Evolutionary conservation across 2,888 invertebrate genomes (phyloP), one percentile per base, ranked within the genome.

Genomic region (Nemotelus nigrinus): DNA sequence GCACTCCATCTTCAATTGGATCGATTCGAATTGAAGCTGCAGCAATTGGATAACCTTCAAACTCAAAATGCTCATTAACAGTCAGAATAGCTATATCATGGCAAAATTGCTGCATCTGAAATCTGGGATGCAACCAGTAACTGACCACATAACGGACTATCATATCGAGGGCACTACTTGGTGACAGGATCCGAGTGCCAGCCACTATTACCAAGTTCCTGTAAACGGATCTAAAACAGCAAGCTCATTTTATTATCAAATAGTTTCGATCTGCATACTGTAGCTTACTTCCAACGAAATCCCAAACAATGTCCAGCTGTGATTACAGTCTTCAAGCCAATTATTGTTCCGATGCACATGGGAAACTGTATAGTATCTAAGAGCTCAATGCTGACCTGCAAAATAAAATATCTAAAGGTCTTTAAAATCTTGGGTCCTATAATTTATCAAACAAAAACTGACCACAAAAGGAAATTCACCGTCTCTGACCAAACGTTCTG

Each of bases 301-400:
- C 5, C 63, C 43, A 63, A 41, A 4, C 63, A 63, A 63, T 41
- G 41, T 39, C 41, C 63, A 10, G 41, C 63, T 63, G 63, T 63
- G 2, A 63, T 3, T 41, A 63, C 63, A 7, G 5, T 6, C 8
- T 10, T 25, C 10, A 8, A 10, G 0, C 63, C 41, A 7, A 63
- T 63, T 39, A 63, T 63, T 41, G 41, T 41, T 7, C 63, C 63
- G 2, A 63, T 63, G 10, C 63, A 63, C 7, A 63, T 63, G 6
- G 63, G 63, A 63, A 63, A 63, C 8, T 63, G 25, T 7, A 63
- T 2, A 43, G 45, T 63, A 43, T 63, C 63, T 6, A 6, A 6
- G 8, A 63, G 43, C 41, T 63, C 63, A 5, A 63, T 63, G 63
- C 63, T 63, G 3, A 63, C 63, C 63, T 63, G 63, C 25, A 63